Evolutionary conservation across 2,113 vertebrate species (phyloP).

Genomic region (Osmerus eperlanus): DNA sequence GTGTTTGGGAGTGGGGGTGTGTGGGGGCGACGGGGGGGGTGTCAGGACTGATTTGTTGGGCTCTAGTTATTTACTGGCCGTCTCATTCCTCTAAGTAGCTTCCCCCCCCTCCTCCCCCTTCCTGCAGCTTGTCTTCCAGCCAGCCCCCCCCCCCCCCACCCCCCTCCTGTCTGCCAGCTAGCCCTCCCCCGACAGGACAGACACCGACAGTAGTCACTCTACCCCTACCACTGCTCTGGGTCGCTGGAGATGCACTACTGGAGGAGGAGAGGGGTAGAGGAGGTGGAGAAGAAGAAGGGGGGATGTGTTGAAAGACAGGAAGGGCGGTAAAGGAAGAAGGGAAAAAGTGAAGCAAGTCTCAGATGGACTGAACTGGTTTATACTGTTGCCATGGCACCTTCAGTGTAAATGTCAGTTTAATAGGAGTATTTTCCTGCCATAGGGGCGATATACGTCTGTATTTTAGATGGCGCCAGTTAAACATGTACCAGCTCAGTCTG

Average conservation of each 20-base stretch:
- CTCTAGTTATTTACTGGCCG: too few relatives aligned
- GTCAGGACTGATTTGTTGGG: too few relatives aligned
- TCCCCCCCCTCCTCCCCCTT: background rate
- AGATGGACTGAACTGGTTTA: slow-evolving; percentile 62
- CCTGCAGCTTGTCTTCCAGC: background rate
- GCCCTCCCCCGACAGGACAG: too few relatives aligned
- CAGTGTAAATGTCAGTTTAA: slow-evolving; percentile 57
- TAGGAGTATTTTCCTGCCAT: slow-evolving; percentile 48
- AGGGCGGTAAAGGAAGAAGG: slow-evolving; percentile 18
- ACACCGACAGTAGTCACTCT: too few relatives aligned
- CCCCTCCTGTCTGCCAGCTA: too few relatives aligned
- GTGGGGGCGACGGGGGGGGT: background rate
- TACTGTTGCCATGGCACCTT: slow-evolving; percentile 50
- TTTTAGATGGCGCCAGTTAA: slow-evolving; percentile 57
- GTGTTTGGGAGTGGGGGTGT: background rate
- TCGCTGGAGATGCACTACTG: slow-evolving; percentile 23
- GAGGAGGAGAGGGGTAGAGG: slow-evolving; percentile 11
- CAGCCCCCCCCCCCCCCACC: too few relatives aligned
- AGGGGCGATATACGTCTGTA: slow-evolving; percentile 51
- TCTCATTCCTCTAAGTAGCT: too few relatives aligned
- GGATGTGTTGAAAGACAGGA: background rate
- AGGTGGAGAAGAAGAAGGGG: background rate
- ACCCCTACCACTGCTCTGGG: background rate
- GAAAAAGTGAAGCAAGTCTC: slow-evolving; percentile 54
- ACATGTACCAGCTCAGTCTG: slow-evolving; percentile 52